phyloP scores from a whole-genome alignment of 2,888 invertebrate genomes.

The Philereme transversata region DNA sequence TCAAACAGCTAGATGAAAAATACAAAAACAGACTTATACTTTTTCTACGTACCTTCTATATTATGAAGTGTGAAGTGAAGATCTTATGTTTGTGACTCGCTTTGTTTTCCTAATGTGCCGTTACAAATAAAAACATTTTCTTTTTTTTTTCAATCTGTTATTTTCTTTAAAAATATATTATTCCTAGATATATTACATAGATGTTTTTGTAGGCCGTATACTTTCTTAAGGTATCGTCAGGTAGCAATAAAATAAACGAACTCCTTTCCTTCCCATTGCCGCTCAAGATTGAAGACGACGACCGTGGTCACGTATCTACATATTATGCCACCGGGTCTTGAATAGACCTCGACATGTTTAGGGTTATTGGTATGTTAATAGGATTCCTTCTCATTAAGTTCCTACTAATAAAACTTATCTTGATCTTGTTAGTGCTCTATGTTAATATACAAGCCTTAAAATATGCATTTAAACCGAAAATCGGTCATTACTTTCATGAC shows the following conservation, averaged over 20 bases:
- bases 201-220: constrained; percentile 3
- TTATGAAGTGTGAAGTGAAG: no score
- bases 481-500: no score
- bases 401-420: constrained; percentile 11
- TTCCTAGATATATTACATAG: constrained; percentile 8
- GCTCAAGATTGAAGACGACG: constrained; percentile 22
- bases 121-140: neutral
- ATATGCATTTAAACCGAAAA: no score
- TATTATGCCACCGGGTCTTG: constrained; percentile 30
- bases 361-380: constrained; percentile 21
- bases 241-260: constrained; percentile 28
- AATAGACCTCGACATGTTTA: constrained; percentile 27
- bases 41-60: no score
- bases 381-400: neutral
- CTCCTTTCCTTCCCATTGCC: constrained; percentile 26
- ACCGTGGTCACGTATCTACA: constrained; percentile 28
- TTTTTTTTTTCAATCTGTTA: neutral
- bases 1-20: no score
- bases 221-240: constrained; percentile 11
- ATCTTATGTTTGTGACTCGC: no score
- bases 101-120: neutral
- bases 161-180: constrained; percentile 2
- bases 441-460: no score
- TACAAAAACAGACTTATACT: no score
- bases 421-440: neutral